Base-by-base conservation (phyloP, 2,888 invertebrate genomes). In the Thera britannica region DNA sequence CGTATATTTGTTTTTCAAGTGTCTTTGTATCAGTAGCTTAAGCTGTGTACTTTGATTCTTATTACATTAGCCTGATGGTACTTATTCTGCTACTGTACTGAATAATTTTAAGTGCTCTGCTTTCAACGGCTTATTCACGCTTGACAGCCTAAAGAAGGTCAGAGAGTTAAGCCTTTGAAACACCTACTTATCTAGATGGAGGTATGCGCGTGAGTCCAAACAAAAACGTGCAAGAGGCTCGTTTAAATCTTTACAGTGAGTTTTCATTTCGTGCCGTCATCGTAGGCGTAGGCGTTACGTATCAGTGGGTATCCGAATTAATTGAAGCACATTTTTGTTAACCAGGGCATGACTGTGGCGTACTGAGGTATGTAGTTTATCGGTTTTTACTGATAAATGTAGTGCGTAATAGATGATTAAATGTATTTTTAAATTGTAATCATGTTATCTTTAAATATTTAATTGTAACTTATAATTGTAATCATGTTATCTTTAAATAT, bases 201-300 rank as follows among this genome's bases (percentile, higher is more conserved):
- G 41, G 41, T 41, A 5, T 41, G 58, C 66, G 69, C 68, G 52
- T 51, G 44, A 44, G 52, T 58, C 62, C n/a, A 36, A 2, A 59
- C 34, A 3, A 52, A 36, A 61, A 55, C 3, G 35, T 11, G 36
- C 48, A 58, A 51, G 3, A 2, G n/a, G 62, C 64, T 67, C 73
- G 71, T 72, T 73, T 63, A 72, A 52, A 58, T 70, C 72, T 72
- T 72, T 68, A 62, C 34, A 57, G 65, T 62, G 48, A 52, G 8
- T 23, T 57, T 46, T 44, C 46, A 59, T 58, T 41, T 59, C 60
- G 56, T 52, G 54, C 49, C 68, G 65, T 68, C 9, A 51, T 63
- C 35, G 57, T 58, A 52, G 23, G 23, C 23, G 59, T 34, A 49
- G n/a, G 52, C 62, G 69, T 65, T 65, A 44, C 69, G 59, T 51